phyloP scores from a whole-genome alignment of 2,888 invertebrate genomes.

The Pogonocherus hispidulus region DNA sequence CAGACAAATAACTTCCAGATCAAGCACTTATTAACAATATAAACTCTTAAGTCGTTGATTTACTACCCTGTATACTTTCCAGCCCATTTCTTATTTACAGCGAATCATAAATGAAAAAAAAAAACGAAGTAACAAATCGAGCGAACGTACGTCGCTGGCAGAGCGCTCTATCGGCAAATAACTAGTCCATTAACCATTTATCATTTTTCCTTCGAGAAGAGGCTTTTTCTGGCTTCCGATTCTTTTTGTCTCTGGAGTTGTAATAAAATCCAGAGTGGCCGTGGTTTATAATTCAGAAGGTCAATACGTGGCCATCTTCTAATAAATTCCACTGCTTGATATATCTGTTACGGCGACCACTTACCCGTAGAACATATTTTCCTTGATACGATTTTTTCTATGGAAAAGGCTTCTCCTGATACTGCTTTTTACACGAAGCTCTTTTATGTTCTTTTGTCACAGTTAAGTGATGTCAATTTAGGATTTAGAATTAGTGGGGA shows the following conservation, averaged over 20 bases:
- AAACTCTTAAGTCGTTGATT: constrained; percentile 17
- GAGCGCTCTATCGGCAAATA: constrained; percentile 47
- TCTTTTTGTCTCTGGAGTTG: constrained; percentile 23
- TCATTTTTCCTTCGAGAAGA: constrained; percentile 45
- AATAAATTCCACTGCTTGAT: constrained; percentile 26
- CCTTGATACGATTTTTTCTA: too few relatives aligned
- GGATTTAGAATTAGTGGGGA: too few relatives aligned
- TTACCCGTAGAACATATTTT: too few relatives aligned
- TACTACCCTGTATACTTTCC: constrained; percentile 9
- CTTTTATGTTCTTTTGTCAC: too few relatives aligned
- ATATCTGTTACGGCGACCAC: constrained; percentile 10
- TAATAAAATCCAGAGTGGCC: constrained; percentile 34
- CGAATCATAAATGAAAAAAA: constrained; percentile 24
- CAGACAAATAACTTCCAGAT: constrained; percentile 28
- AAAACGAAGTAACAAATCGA: constrained; percentile 8
- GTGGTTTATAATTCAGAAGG: constrained; percentile 38
- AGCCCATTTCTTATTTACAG: constrained; percentile 30
- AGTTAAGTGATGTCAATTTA: too few relatives aligned
- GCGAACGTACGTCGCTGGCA: constrained; percentile 33
- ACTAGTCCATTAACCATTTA: constrained; percentile 52
- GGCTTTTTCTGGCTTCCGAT: constrained; percentile 29
- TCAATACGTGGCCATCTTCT: constrained; percentile 30
- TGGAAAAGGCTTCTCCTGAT: too few relatives aligned
- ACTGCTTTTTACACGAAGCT: too few relatives aligned
- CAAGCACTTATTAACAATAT: constrained; percentile 27